Base-by-base conservation (phyloP, 1,140 invertebrate genomes). In the Apis mellifera region DNA sequence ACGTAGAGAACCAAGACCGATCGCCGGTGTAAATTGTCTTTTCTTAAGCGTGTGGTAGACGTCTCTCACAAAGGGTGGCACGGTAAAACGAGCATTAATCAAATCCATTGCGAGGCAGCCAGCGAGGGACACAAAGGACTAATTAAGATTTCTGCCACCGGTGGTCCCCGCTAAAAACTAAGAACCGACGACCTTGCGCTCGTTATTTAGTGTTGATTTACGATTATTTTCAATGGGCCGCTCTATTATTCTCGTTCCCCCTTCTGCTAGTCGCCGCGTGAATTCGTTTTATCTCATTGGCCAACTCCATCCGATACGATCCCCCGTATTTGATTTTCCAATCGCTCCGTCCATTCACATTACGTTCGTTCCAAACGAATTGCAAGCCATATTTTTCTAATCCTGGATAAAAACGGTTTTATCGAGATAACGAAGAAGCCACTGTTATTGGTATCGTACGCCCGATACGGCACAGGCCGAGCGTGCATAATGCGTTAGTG, bases 401-500 rank as follows among this genome's bases (percentile, higher is more conserved):
- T 13, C 12, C 21, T 11, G 54, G 15, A 17, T n/a, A 52, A 68
- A 52, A 73, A 79, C 26, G 69, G 55, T 23, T 62, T 26, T 87
- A 72, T 5, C 4, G 71, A 76, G 73, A 81, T 55, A 64, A 32
- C 23, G 21, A n/a, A 57, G 62, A 83, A 83, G 82, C 73, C 79
- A 60, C 59, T 59, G 78, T 82, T 78, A 69, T 83, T 76, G 83
- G 78, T 78, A 74, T 70, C 48, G 57, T 70, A 88, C 86, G 86
- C 66, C 69, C 86, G 74, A 86, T 86, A 79, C 92, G 90, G 89
- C 89, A 88, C 85, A 93, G 91, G 84, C 88, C 91, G 90, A 91
- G 92, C 92, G 92, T 93, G 92, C 90, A 93, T 91, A 91, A 91
- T 91, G 87, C 91, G 90, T 91, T 91, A 90, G 91, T 91, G 89